Percentiles rank a stretch among this genome's conserved stretches.
These are phyloP conservation scores for Psammodynastes pulverulentus DNA, from an alignment of 2,113 vertebrate species.

Conservation along the genomic window DNA sequence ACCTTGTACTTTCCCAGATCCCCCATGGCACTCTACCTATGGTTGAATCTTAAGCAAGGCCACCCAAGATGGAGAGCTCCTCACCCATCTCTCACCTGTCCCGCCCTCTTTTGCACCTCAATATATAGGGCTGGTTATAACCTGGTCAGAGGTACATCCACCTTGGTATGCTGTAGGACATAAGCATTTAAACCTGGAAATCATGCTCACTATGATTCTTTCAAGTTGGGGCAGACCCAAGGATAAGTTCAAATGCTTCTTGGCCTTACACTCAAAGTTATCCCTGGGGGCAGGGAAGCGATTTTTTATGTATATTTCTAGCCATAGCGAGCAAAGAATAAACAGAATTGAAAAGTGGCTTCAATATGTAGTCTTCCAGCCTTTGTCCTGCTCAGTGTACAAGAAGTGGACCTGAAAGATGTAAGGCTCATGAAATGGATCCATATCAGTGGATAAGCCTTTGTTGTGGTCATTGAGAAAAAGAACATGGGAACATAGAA, in stretches of 20 bases:
- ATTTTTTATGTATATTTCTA: not conserved
- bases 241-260: not conserved
- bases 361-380: not conserved
- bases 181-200: slow-evolving; percentile 12
- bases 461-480: not conserved
- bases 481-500: not conserved
- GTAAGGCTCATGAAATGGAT: not conserved
- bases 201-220: slow-evolving; percentile 3
- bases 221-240: slow-evolving; percentile 1
- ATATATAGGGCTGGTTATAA: not conserved
- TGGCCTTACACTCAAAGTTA: not conserved
- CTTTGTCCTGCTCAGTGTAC: not conserved
- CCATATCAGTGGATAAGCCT: not conserved
- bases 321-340: not conserved
- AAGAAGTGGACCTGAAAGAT: not conserved
- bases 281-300: not conserved
- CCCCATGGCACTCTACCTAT: slow-evolving; percentile 10
- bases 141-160: not conserved
- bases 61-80: slow-evolving; percentile 16
- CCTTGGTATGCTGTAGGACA: not conserved
- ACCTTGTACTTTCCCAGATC: slow-evolving; percentile 3
- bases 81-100: not conserved
- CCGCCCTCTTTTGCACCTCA: not conserved
- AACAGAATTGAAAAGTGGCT: not conserved
- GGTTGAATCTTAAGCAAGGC: slow-evolving; percentile 14